Percentiles rank a stretch among this genome's conserved stretches.
phyloP scores from a whole-genome alignment of 2,888 invertebrate species.

The Tachina fera region DNA sequence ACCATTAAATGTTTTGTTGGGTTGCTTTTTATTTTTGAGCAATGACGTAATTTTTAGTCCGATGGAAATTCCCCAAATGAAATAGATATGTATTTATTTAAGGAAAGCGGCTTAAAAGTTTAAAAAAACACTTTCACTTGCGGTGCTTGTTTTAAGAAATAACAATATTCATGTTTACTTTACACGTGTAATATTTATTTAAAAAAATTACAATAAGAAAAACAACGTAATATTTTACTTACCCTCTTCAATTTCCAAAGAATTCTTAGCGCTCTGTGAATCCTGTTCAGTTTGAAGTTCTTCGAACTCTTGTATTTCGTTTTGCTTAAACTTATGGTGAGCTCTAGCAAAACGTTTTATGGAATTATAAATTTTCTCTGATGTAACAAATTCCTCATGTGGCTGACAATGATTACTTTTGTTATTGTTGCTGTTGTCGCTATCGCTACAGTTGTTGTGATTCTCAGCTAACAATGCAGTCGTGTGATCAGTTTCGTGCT shows the following conservation, averaged over 20 bases:
- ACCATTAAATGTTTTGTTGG: no score
- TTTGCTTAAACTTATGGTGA: slow-evolving; percentile 80
- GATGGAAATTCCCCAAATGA: no score
- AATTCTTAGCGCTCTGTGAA: slow-evolving; percentile 2
- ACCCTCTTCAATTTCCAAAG: slow-evolving; percentile 57
- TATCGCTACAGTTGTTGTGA: background rate
- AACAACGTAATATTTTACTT: slow-evolving; percentile 38
- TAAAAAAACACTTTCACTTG: background rate
- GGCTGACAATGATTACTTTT: slow-evolving; percentile 30
- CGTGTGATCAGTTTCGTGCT: slow-evolving; percentile 19
- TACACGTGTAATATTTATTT: background rate
- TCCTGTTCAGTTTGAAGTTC: slow-evolving; percentile 25
- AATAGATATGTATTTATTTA: background rate
- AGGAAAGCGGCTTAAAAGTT: background rate
- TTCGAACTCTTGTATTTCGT: slow-evolving; percentile 75
- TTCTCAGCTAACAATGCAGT: slow-evolving; percentile 38
- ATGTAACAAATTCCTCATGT: slow-evolving; percentile 73
- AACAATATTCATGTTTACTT: no score
- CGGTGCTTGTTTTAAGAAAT: no score
- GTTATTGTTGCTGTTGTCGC: slow-evolving; percentile 3
- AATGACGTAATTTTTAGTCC: no score
- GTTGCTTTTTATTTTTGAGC: no score
- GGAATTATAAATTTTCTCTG: slow-evolving; percentile 80
- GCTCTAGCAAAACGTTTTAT: slow-evolving; percentile 81
- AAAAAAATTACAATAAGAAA: background rate